Base-by-base conservation (phyloP, 1,140 invertebrate species). In the Drosophila sturtevanti region DNA sequence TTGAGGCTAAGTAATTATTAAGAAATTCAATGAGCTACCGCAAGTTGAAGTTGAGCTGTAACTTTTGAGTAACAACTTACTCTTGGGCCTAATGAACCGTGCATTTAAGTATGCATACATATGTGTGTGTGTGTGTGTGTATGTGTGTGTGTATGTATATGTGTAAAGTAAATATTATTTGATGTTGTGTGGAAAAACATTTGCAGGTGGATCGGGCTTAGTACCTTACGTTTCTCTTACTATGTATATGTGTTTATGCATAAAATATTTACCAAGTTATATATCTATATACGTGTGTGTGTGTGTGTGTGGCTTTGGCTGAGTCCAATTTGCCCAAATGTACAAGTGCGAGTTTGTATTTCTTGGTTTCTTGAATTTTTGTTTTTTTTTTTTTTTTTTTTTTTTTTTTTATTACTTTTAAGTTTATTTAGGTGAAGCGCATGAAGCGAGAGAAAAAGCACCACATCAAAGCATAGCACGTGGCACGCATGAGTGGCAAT, bases 401-500 rank as follows among this genome's bases (percentile, higher is more conserved):
- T 68, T 72, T 75, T 61, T 37, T 71, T 87, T 86, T 89, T 87
- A 87, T 87, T 87, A 87, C 81, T 82, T 78, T 48, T 74, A 87
- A 87, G 82, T 87, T 89, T 87, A 87, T 89, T 87, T 87, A 82
- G 84, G 79, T 63, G 52, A 68, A 63, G 72, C 66, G 63, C 67
- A 64, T 24, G 68, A 59, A 31, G 52, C 21, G 16, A 61, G 41
- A 54, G 66, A 70, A 66, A 54, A 56, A 54, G 62, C 66, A 81
- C 84, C 82, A 87, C 82, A 87, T 87, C 82, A 87, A 87, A 87
- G 82, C 76, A 77, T 82, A 67, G 80, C 84, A 87, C 77, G 84
- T 87, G 84, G 79, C 84, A 87, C 84, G 84, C 84, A 89, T 87
- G 84, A 84, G 85, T 87, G 84, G 63, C 79, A 89, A 73, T 77